These are phyloP conservation scores for Ichneumoninae sp. DNA, from an alignment of 2,888 invertebrate species.

Conservation along the genomic window DNA sequence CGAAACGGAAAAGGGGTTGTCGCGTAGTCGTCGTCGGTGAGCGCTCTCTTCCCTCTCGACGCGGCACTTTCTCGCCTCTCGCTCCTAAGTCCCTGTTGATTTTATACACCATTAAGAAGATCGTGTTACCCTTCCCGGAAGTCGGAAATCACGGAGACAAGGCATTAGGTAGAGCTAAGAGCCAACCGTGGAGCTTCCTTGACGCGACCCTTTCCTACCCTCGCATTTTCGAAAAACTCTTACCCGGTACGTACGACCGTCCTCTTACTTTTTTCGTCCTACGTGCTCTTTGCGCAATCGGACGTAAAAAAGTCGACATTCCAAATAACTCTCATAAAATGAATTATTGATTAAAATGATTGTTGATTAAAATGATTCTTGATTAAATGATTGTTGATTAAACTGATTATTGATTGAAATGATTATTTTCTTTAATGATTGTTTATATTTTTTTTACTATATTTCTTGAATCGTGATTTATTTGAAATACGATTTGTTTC, in stretches of 20 bases:
- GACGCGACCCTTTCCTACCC: conserved; percentile 44
- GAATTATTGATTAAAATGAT: too few relatives aligned
- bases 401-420: too few relatives aligned
- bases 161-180: conserved; percentile 72
- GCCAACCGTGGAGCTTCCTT: conserved; percentile 42
- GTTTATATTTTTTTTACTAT: too few relatives aligned
- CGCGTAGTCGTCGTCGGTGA: conserved; percentile 15
- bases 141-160: conserved; percentile 77
- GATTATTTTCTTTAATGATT: too few relatives aligned
- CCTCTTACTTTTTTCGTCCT: neutral
- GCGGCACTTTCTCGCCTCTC: conserved; percentile 43
- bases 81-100: conserved; percentile 72
- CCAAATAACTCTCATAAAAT: too few relatives aligned
- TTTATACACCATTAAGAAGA: conserved; percentile 81
- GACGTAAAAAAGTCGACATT: neutral
- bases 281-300: neutral
- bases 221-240: conserved; percentile 31
- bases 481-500: too few relatives aligned
- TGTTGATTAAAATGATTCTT: too few relatives aligned
- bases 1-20: conserved; percentile 47
- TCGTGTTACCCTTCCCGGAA: conserved; percentile 78
- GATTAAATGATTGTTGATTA: too few relatives aligned
- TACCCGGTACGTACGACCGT: neutral
- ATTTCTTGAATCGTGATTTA: too few relatives aligned
- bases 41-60: conserved; percentile 26